Conservation (phyloP, 2,797 vertebrate genomes). For the Gallinago solitaria region DNA sequence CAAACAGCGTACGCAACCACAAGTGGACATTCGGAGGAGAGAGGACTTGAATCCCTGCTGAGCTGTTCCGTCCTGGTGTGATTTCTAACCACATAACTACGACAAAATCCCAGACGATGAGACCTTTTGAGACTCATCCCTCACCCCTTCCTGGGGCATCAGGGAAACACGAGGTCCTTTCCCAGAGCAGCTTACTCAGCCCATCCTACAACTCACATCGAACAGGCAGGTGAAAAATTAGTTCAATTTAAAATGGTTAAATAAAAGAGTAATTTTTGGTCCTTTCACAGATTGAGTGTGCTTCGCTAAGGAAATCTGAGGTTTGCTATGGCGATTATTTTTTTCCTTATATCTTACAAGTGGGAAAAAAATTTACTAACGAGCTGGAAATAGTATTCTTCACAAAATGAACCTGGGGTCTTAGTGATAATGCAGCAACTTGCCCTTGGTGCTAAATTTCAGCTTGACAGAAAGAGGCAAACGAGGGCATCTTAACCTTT, state of each 20-base stretch:
- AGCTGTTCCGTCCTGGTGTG: not conserved
- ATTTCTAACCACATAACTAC: not conserved
- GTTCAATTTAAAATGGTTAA: too few relatives aligned
- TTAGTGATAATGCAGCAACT: not conserved
- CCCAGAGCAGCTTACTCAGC: not conserved
- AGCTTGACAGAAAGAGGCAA: not conserved
- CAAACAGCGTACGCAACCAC: not conserved
- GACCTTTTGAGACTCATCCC: not conserved
- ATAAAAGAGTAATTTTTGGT: too few relatives aligned
- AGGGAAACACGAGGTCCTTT: not conserved
- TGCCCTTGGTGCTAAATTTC: not conserved
- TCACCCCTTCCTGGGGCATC: not conserved
- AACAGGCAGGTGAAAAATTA: not conserved
- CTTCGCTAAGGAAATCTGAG: not conserved
- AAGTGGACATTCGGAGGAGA: not conserved
- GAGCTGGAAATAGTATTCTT: not conserved
- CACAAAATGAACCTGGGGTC: not conserved
- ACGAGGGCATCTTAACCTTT: not conserved
- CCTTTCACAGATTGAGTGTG: not conserved
- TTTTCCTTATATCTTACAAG: not conserved
- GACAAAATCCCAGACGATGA: slow-evolving; percentile 21
- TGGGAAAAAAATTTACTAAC: not conserved
- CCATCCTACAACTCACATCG: not conserved
- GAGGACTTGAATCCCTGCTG: slow-evolving; percentile 3
- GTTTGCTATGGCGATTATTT: not conserved